A percentile compares a stretch with the other conserved stretches of the same genome.
These are phyloP conservation scores for Thunnus thynnus DNA, from an alignment of 2,113 vertebrate species.

Conservation along the genomic window DNA sequence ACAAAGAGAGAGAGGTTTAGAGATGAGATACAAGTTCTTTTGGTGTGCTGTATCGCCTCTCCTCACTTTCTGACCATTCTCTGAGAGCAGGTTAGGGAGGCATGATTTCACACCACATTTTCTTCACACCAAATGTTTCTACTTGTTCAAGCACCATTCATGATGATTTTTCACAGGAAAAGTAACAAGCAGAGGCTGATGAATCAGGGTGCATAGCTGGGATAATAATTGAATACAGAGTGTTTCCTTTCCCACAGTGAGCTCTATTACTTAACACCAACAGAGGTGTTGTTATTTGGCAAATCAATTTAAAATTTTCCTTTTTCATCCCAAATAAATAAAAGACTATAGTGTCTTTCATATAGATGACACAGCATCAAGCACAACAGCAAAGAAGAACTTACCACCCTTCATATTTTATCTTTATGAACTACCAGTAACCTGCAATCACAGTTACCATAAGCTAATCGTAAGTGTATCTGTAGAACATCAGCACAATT, in stretches of 20 bases:
- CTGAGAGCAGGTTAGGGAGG: neutral
- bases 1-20: conserved; percentile 7
- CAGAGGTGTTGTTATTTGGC: too few species aligned
- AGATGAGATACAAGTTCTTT: conserved; percentile 20
- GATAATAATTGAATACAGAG: neutral
- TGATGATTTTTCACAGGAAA: neutral
- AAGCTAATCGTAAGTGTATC: neutral
- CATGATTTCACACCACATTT: neutral
- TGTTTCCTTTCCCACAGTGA: too few species aligned
- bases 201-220: neutral
- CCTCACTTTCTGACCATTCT: neutral
- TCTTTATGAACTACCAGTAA: neutral
- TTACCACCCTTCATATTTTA: neutral
- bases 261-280: too few species aligned
- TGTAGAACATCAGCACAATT: neutral
- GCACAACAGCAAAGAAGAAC: neutral
- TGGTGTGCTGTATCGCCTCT: neutral
- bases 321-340: neutral
- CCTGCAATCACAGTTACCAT: neutral
- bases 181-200: neutral
- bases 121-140: neutral
- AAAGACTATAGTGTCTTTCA: neutral
- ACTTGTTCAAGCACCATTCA: neutral
- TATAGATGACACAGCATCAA: neutral
- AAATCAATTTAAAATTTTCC: too few species aligned